These are phyloP conservation scores for Pseudochirops corinnae DNA, from an alignment of 2,797 vertebrate genomes.

Conservation along the genomic window DNA sequence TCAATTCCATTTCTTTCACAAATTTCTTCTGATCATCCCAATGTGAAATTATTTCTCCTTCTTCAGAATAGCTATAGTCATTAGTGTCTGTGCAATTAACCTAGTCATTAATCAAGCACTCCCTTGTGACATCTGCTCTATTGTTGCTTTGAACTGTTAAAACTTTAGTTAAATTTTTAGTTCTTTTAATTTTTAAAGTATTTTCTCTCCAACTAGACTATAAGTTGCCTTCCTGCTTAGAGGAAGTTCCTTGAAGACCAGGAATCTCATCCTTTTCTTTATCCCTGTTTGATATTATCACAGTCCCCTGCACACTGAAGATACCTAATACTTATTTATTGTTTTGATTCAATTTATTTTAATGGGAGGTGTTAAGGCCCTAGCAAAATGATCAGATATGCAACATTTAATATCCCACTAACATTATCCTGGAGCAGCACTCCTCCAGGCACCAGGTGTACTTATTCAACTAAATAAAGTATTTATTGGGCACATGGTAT, in stretches of 20 bases:
- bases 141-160: neutral
- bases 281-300: neutral
- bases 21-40: neutral
- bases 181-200: neutral
- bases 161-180: neutral
- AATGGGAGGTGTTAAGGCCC: neutral
- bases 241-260: neutral
- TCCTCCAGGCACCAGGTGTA: neutral
- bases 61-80: neutral
- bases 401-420: neutral
- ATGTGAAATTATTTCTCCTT: neutral
- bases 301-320: neutral
- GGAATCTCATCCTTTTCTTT: neutral
- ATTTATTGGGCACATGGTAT: neutral
- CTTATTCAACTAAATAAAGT: neutral
- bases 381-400: neutral
- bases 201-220: neutral
- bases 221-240: neutral
- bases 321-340: neutral
- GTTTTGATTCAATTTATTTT: neutral
- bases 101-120: neutral
- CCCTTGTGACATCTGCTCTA: neutral
- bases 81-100: neutral
- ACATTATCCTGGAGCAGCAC: neutral
- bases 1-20: neutral